Evolutionary conservation across 2,113 vertebrate genomes (phyloP).

Genomic region (Microcebus lehilahytsara): DNA sequence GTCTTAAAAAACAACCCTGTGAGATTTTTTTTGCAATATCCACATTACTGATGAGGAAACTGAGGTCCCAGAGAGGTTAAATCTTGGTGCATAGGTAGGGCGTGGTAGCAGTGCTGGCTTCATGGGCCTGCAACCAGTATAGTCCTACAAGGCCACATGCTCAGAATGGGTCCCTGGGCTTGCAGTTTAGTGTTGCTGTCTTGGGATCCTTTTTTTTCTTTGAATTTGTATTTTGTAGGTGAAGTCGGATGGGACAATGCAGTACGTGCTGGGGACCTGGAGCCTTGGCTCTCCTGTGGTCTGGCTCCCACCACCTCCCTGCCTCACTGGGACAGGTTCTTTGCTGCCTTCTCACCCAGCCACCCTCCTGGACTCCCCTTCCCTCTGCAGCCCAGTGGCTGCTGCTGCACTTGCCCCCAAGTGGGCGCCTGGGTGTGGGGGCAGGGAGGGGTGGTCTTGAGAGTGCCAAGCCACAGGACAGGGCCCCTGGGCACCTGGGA

Average conservation of each 20-base stretch:
- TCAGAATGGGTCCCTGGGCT: neutral
- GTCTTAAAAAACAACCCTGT: neutral
- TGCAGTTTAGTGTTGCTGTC: neutral
- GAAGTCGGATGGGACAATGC: neutral
- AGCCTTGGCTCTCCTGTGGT: neutral
- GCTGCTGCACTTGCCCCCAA: neutral
- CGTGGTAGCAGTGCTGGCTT: neutral
- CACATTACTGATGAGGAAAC: neutral
- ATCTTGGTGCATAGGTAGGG: neutral
- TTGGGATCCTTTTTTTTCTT: neutral
- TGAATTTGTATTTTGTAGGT: neutral
- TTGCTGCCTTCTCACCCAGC: neutral
- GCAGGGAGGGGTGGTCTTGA: neutral
- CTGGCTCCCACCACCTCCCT: neutral
- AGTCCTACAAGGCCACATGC: neutral
- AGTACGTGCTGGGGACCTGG: neutral
- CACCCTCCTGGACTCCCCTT: neutral
- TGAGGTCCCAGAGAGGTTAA: neutral
- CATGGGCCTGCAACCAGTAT: neutral
- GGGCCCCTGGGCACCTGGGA: no score
- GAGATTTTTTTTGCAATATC: neutral
- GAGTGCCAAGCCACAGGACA: neutral
- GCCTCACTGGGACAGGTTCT: neutral
- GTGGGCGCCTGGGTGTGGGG: neutral
- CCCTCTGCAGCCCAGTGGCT: neutral